Conservation (phyloP, 2,113 vertebrate genomes). For the Lepisosteus oculatus region DNA sequence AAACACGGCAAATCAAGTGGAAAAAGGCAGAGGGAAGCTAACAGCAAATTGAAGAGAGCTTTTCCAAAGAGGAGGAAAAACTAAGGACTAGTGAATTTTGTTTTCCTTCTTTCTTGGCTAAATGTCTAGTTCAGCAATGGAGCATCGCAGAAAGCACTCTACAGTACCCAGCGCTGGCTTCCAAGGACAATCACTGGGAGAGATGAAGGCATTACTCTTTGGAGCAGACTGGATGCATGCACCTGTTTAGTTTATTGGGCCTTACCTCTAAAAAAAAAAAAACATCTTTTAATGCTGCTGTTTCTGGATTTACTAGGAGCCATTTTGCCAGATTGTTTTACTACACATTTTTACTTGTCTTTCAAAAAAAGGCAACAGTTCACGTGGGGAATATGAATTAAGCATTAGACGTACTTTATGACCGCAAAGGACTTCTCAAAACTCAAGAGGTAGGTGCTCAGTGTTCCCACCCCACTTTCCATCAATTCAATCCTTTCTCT, state of each 20-base stretch:
- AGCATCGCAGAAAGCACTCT: slow-evolving; percentile 56
- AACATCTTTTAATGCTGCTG: slow-evolving; percentile 61
- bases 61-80: slow-evolving; percentile 43
- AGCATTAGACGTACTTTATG: background rate
- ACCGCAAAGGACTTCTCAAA: slow-evolving; percentile 47
- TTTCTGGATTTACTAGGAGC: slow-evolving; percentile 74
- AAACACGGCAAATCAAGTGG: slow-evolving; percentile 66
- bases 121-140: slow-evolving; percentile 51
- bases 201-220: slow-evolving; percentile 65
- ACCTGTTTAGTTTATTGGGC: slow-evolving; percentile 78
- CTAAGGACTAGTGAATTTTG: slow-evolving; percentile 54
- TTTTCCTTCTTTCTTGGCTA: slow-evolving; percentile 46
- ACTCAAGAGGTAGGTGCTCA: slow-evolving; percentile 78
- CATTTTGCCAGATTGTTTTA: slow-evolving; percentile 75
- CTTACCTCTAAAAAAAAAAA: slow-evolving; percentile 57
- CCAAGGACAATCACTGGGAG: slow-evolving; percentile 71
- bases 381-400: slow-evolving; percentile 6
- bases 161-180: slow-evolving; percentile 61
- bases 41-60: slow-evolving; percentile 7
- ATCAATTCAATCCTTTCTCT: slow-evolving; percentile 42
- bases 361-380: slow-evolving; percentile 1
- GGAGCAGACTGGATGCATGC: slow-evolving; percentile 65
- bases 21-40: slow-evolving; percentile 43
- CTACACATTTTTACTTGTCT: slow-evolving; percentile 58
- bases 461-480: slow-evolving; percentile 63